These are phyloP conservation scores for Gyrodactylus bullatarudis DNA, from an alignment of 1,140 invertebrate species.

Conservation along the genomic window DNA sequence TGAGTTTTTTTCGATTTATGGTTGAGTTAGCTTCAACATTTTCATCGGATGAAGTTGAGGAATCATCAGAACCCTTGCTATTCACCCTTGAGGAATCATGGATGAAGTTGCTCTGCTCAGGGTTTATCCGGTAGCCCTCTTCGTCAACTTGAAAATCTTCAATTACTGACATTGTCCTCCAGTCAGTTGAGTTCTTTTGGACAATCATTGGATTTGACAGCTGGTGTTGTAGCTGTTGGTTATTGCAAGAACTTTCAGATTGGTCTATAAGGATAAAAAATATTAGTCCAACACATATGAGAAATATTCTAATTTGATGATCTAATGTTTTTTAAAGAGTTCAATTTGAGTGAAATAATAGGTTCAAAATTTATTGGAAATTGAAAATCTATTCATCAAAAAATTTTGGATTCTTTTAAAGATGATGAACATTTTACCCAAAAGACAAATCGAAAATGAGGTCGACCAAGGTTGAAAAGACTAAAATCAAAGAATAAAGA, in stretches of 20 bases:
- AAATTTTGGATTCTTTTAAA: no score
- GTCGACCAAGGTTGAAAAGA: no score
- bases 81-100: background rate
- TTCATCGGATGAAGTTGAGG: background rate
- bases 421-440: no score
- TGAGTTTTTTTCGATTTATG: background rate
- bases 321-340: background rate
- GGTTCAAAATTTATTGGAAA: no score
- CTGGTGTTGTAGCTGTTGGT: no score
- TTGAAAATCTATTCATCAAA: no score
- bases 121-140: background rate
- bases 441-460: no score
- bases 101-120: background rate
- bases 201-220: background rate
- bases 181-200: background rate
- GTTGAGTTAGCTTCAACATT: background rate
- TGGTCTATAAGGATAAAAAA: background rate
- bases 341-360: background rate
- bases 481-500: no score
- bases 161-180: background rate
- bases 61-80: background rate
- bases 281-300: background rate
- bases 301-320: background rate
- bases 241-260: background rate
- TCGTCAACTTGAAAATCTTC: background rate